Conservation (phyloP, 2,797 vertebrate species). For the Hafferia zeledoni region DNA sequence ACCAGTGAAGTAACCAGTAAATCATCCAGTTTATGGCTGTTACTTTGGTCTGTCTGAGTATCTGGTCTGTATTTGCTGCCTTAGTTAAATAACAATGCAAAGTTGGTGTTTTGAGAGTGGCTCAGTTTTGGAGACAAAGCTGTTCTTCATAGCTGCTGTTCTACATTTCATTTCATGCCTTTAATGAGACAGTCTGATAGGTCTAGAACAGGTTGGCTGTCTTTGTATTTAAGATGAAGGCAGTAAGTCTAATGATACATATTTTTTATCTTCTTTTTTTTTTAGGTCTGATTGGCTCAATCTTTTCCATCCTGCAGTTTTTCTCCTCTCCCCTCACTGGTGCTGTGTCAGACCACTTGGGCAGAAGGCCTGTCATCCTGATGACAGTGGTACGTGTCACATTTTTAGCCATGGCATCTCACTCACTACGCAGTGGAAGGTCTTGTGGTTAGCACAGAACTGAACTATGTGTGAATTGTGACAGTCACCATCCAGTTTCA, state of each 20-base stretch:
- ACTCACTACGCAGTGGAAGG: neutral
- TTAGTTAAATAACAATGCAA: neutral
- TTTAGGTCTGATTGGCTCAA: constrained; percentile 91
- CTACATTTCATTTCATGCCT: neutral
- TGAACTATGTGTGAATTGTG: neutral
- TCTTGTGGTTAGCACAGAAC: neutral
- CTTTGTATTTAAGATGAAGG: neutral
- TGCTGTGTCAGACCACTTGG: constrained; percentile 87
- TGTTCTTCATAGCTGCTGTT: neutral
- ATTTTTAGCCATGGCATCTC: neutral
- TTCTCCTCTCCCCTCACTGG: constrained; percentile 88
- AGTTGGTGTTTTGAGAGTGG: neutral
- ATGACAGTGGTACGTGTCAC: constrained; percentile 83
- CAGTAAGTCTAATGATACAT: neutral
- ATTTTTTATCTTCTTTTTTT: neutral
- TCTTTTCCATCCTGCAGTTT: constrained; percentile 95
- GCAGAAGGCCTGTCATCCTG: constrained; percentile 88
- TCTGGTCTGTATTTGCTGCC: neutral
- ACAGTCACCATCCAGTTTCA: neutral
- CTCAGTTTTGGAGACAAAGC: neutral
- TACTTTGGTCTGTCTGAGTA: neutral
- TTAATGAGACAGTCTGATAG: neutral
- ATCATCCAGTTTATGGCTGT: neutral
- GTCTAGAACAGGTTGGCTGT: neutral
- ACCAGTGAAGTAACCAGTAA: neutral